Evolutionary conservation across 2,797 vertebrate genomes (phyloP).

Genomic region (Corythornis leucogaster): DNA sequence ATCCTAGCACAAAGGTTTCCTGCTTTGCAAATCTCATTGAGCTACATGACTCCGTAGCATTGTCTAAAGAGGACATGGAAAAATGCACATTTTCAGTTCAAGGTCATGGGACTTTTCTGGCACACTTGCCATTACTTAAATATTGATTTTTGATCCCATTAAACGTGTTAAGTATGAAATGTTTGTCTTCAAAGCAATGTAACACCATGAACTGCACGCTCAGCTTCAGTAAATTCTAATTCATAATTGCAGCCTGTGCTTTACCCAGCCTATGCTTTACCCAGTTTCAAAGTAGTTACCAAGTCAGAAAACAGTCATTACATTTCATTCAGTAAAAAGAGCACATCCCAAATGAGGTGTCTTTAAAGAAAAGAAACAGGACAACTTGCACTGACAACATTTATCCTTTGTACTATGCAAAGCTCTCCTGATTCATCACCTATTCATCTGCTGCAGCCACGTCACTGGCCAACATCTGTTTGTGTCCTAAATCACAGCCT

Average conservation of each 20-base stretch:
- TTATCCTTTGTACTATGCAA: constrained; percentile 46
- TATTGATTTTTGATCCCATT: neutral
- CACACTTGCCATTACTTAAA: neutral
- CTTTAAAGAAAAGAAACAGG: constrained; percentile 57
- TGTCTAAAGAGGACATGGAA: neutral
- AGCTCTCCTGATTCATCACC: constrained; percentile 59
- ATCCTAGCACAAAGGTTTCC: neutral
- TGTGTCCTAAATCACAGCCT: neutral
- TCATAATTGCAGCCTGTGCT: neutral
- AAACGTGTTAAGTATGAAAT: neutral
- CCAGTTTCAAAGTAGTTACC: constrained; percentile 52
- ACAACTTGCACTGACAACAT: constrained; percentile 29
- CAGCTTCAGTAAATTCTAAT: constrained; percentile 19
- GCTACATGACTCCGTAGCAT: neutral
- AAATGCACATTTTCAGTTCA: neutral
- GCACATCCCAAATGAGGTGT: constrained; percentile 54
- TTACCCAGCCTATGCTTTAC: neutral
- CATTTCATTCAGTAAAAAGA: neutral
- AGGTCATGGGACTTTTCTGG: neutral
- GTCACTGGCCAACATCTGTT: constrained; percentile 21
- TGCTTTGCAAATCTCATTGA: neutral
- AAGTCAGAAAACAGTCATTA: constrained; percentile 45
- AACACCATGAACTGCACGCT: neutral
- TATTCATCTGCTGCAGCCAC: constrained; percentile 13
- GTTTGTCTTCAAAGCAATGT: neutral